Conservation (phyloP, 2,797 vertebrate genomes). For the Synaphobranchus kaupii region DNA sequence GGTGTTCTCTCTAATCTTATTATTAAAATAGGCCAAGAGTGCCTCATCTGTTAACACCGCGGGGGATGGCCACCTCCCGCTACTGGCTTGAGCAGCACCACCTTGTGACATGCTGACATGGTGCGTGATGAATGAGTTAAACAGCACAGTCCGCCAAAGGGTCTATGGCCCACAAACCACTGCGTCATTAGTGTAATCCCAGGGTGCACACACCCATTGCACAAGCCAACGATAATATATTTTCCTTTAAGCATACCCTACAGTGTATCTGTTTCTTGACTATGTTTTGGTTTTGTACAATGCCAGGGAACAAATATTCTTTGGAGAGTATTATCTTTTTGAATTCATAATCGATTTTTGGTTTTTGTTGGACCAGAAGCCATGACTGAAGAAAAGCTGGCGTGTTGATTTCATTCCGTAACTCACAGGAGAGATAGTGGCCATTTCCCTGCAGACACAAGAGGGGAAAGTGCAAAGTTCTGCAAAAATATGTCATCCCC, state of each 20-base stretch:
- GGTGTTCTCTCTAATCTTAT: constrained; percentile 56
- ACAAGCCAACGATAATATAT: constrained; percentile 12
- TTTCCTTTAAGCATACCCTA: background rate
- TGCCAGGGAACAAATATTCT: background rate
- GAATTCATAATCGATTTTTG: background rate
- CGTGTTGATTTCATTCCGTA: background rate
- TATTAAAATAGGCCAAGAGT: constrained; percentile 56
- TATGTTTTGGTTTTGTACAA: constrained; percentile 7
- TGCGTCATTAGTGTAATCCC: background rate
- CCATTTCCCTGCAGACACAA: background rate
- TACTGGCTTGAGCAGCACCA: background rate
- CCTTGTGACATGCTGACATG: background rate
- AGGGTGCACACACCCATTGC: constrained; percentile 9
- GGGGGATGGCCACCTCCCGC: constrained; percentile 34
- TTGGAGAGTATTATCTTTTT: background rate
- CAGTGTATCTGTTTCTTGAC: background rate
- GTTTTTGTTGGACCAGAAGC: constrained; percentile 1
- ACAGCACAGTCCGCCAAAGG: constrained; percentile 2
- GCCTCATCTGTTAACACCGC: constrained; percentile 41
- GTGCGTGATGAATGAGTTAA: constrained; percentile 8
- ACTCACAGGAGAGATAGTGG: background rate
- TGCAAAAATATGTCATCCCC: background rate
- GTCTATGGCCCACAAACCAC: constrained; percentile 18
- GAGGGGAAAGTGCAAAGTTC: background rate
- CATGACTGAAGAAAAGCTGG: background rate